Evolutionary conservation across 2,888 invertebrate genomes (phyloP).

Genomic region (Mellilla xanthometata): DNA sequence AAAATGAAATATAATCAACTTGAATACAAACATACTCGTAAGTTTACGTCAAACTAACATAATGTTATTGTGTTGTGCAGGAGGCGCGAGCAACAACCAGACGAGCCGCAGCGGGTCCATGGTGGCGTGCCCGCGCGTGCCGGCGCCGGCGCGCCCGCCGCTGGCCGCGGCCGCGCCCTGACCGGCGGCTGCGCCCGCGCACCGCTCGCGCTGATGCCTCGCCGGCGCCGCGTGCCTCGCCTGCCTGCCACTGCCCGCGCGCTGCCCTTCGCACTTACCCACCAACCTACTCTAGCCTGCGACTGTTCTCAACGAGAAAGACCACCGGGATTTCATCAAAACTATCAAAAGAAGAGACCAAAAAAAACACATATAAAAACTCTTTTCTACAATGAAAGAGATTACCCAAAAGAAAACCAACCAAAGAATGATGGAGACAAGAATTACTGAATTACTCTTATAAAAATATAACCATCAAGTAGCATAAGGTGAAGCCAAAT

Average conservation of each 20-base stretch:
- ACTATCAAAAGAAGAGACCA: too few species aligned
- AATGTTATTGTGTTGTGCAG: conserved; percentile 36
- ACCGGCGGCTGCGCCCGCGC: conserved; percentile 64
- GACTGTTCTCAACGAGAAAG: background rate
- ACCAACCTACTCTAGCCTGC: conserved; percentile 43
- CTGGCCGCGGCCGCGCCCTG: conserved; percentile 77
- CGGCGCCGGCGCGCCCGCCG: conserved; percentile 68
- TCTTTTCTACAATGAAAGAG: too few species aligned
- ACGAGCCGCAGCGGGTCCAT: conserved; percentile 69
- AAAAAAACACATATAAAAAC: too few species aligned
- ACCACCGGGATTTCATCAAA: too few species aligned
- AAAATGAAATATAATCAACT: too few species aligned
- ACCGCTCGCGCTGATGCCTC: conserved; percentile 71
- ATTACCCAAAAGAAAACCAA: too few species aligned
- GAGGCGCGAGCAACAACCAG: conserved; percentile 62
- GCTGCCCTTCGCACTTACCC: conserved; percentile 48
- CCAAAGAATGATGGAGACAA: too few species aligned
- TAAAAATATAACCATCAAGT: too few species aligned
- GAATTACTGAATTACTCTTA: too few species aligned
- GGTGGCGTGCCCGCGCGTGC: conserved; percentile 86
- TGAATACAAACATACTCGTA: too few species aligned
- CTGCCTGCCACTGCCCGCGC: conserved; percentile 63
- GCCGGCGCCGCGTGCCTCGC: conserved; percentile 66
- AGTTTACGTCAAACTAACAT: background rate
- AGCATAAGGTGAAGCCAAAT: too few species aligned